These are phyloP conservation scores for Pseudachorutes palmiensis DNA, from an alignment of 1,140 invertebrate species.

Conservation along the genomic window DNA sequence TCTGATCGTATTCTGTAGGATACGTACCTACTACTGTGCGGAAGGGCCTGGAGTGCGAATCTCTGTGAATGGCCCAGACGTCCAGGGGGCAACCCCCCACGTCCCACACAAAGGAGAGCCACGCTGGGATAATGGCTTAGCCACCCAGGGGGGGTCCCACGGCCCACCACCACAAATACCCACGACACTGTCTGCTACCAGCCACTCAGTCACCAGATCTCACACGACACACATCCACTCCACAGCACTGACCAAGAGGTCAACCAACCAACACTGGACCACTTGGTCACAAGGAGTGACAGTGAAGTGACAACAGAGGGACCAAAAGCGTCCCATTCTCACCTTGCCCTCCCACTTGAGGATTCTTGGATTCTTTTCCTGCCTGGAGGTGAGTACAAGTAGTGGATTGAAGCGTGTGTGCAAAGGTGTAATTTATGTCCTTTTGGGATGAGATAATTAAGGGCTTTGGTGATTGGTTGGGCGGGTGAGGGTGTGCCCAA, in stretches of 20 bases:
- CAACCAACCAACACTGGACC: too few relatives aligned
- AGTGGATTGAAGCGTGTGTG: background rate
- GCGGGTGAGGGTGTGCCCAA: constrained; percentile 1
- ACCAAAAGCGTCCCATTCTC: too few relatives aligned
- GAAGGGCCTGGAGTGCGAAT: constrained; percentile 39
- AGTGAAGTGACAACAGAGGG: background rate
- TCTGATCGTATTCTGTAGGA: background rate
- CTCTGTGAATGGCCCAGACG: constrained; percentile 30
- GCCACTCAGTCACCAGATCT: background rate
- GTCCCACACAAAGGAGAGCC: constrained; percentile 38
- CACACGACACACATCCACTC: background rate
- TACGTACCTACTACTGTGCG: constrained; percentile 37
- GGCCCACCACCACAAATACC: constrained; percentile 6
- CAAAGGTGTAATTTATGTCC: constrained; percentile 5
- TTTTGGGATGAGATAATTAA: constrained; percentile 10
- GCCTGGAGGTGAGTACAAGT: background rate
- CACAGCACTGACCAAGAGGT: background rate
- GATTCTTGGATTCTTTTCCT: background rate
- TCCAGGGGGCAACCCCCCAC: constrained; percentile 37
- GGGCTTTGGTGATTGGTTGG: constrained; percentile 4
- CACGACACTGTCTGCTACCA: background rate
- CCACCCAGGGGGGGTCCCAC: constrained; percentile 37
- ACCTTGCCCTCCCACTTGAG: too few relatives aligned
- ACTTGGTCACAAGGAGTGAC: too few relatives aligned
- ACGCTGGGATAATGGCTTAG: constrained; percentile 39